Percentiles rank a stretch among this genome's conserved stretches.
phyloP scores from a whole-genome alignment of 2,113 vertebrate genomes.

The Bothrops jararaca region DNA sequence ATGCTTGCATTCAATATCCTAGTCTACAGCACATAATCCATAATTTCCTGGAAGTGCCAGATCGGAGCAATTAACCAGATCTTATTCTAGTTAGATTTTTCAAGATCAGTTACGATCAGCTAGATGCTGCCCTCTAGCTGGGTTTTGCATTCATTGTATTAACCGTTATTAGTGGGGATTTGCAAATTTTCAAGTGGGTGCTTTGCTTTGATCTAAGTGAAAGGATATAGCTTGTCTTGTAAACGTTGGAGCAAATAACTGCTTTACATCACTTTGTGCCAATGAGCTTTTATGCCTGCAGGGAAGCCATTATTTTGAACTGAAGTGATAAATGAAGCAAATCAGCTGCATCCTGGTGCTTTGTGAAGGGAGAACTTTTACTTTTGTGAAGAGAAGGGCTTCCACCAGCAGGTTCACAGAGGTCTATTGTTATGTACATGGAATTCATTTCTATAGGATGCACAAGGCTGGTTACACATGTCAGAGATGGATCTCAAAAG shows the following conservation, averaged over 20 bases:
- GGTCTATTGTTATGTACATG: neutral
- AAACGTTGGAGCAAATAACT: neutral
- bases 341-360: neutral
- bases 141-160: neutral
- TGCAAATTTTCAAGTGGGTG: neutral
- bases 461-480: neutral
- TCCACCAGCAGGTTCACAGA: neutral
- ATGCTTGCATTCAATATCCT: neutral
- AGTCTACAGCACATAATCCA: neutral
- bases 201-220: neutral
- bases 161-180: neutral
- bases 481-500: neutral
- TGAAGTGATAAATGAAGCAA: neutral
- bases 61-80: neutral
- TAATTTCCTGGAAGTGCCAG: neutral
- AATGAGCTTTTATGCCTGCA: neutral
- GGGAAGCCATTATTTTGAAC: neutral
- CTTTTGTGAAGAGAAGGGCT: neutral
- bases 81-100: neutral
- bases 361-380: neutral
- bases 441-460: neutral
- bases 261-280: neutral
- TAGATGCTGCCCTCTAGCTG: neutral
- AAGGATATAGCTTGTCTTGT: neutral
- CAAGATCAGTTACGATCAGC: neutral